phyloP scores from a whole-genome alignment of 2,113 vertebrate species.

The Garra rufa region DNA sequence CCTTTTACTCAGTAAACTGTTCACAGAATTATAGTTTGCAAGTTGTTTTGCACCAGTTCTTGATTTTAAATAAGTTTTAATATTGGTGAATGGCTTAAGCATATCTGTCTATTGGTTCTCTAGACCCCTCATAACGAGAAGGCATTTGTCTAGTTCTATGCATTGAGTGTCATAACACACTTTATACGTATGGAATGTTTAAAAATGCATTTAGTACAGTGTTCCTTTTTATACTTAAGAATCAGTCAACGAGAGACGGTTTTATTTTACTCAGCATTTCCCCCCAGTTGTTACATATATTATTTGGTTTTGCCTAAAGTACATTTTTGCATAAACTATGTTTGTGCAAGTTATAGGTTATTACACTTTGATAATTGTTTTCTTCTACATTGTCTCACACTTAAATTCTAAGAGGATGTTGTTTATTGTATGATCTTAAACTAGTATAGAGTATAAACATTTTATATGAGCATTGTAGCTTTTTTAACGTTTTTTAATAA shows the following conservation, averaged over 20 bases:
- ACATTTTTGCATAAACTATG: slow-evolving; percentile 28
- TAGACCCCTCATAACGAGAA: slow-evolving; percentile 13
- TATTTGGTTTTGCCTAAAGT: slow-evolving; percentile 29
- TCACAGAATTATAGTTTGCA: slow-evolving; percentile 13
- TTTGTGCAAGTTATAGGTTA: slow-evolving; percentile 36
- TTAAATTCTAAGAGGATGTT: slow-evolving; percentile 43
- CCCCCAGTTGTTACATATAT: slow-evolving; percentile 18
- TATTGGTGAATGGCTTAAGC: not conserved
- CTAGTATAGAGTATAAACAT: slow-evolving; percentile 60
- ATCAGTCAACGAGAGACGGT: slow-evolving; percentile 29
- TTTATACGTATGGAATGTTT: slow-evolving; percentile 58
- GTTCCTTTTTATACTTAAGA: slow-evolving; percentile 42
- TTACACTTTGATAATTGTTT: slow-evolving; percentile 25
- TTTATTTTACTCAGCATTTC: not conserved
- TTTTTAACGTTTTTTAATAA: slow-evolving; percentile 65
- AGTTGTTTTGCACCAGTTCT: slow-evolving; percentile 30
- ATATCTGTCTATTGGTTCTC: slow-evolving; percentile 17
- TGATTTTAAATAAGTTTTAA: slow-evolving; percentile 17
- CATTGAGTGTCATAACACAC: slow-evolving; percentile 56
- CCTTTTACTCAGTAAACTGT: slow-evolving; percentile 18
- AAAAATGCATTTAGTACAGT: slow-evolving; percentile 55
- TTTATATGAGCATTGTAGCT: slow-evolving; percentile 66
- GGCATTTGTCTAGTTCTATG: slow-evolving; percentile 55
- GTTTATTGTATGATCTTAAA: slow-evolving; percentile 53
- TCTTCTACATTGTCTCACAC: slow-evolving; percentile 23